Evolutionary conservation across 2,888 invertebrate genomes (phyloP).

Genomic region (Tuberolachnus salignus): DNA sequence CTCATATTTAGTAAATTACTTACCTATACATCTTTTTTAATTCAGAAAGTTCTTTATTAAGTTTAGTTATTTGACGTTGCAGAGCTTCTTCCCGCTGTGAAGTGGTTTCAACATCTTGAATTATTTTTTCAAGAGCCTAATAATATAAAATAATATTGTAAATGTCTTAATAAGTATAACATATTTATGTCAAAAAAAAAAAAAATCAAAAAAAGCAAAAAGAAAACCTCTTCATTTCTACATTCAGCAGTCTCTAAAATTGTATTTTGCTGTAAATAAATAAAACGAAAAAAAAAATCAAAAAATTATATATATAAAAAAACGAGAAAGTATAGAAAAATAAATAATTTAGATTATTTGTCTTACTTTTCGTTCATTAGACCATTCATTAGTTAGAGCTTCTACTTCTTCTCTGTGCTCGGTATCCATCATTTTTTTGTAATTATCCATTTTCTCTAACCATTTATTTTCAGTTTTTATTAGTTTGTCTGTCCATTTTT

Average conservation of each 20-base stretch:
- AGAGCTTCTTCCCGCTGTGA: slow-evolving; percentile 46
- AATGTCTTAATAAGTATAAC: not conserved
- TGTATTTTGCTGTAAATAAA: slow-evolving; percentile 52
- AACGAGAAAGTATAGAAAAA: slow-evolving; percentile 18
- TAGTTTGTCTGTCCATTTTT: slow-evolving; percentile 61
- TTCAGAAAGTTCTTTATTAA: slow-evolving; percentile 52
- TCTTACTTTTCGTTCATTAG: slow-evolving; percentile 62
- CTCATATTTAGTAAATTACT: not conserved
- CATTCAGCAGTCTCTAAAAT: slow-evolving; percentile 41
- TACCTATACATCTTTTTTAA: slow-evolving; percentile 55
- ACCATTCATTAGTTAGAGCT: slow-evolving; percentile 62
- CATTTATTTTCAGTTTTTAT: slow-evolving; percentile 62
- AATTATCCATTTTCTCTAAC: slow-evolving; percentile 62
- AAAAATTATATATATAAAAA: slow-evolving; percentile 42
- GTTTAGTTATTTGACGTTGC: slow-evolving; percentile 46
- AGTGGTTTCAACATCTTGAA: slow-evolving; percentile 61
- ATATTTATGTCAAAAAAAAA: slow-evolving; percentile 1
- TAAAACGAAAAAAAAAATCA: slow-evolving; percentile 56
- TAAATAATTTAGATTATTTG: slow-evolving; percentile 23
- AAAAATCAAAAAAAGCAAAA: not conserved
- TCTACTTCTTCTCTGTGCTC: slow-evolving; percentile 59
- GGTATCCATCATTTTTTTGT: slow-evolving; percentile 58
- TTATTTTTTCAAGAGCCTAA: slow-evolving; percentile 58
- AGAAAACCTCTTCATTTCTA: slow-evolving; percentile 46
- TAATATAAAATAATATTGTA: slow-evolving; percentile 3